These are phyloP conservation scores for Tragulus kanchil DNA, from an alignment of 2,113 vertebrate genomes.

Conservation along the genomic window DNA sequence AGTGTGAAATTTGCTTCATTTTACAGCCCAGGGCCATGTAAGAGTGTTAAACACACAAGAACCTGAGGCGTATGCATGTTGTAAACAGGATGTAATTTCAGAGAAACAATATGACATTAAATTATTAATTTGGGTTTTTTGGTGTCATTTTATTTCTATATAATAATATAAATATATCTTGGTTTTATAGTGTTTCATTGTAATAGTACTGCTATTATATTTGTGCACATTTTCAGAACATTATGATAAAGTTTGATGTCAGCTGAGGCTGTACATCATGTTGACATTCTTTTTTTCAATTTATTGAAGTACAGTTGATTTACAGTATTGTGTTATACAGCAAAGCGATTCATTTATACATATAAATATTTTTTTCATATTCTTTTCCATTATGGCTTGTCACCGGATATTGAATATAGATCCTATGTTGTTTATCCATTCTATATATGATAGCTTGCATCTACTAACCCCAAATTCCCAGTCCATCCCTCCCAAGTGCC, in stretches of 20 bases:
- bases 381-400: background rate
- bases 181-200: background rate
- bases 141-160: slow-evolving; percentile 37
- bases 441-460: background rate
- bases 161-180: slow-evolving; percentile 10
- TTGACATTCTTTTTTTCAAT: background rate
- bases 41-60: background rate
- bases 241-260: slow-evolving; percentile 23
- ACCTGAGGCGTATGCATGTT: background rate
- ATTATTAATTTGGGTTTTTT: slow-evolving; percentile 21
- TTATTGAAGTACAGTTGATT: background rate
- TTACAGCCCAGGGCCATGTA: background rate
- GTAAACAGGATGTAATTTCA: background rate
- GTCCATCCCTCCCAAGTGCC: background rate
- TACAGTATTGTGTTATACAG: background rate
- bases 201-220: background rate
- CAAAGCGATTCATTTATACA: background rate
- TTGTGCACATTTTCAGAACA: slow-evolving; percentile 27
- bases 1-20: background rate
- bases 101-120: background rate
- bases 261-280: background rate
- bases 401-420: background rate
- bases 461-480: background rate
- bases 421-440: background rate
- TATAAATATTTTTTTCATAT: background rate